Evolutionary conservation across 2,888 invertebrate species (phyloP), one percentile per base, ranked within the genome.

Genomic region (Drosophila yooni): DNA sequence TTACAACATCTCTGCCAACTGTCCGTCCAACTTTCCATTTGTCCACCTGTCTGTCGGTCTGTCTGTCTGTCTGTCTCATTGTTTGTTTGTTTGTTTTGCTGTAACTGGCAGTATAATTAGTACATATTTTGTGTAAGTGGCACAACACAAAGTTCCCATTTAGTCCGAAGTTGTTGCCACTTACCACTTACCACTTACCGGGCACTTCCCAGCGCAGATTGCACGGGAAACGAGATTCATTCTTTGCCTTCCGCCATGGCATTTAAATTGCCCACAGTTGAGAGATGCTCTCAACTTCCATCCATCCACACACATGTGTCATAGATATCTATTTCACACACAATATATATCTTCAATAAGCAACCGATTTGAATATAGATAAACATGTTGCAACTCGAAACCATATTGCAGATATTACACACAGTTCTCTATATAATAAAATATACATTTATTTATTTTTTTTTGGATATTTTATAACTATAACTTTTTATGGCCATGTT

Each of bases 101-200:
- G 87, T 78, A 81, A 81, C 84, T 81, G 86, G 83, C 83, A 83
- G 88, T 74, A 86, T 85, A 85, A 86, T 88, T 88, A 88, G 88
- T 88, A 88, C 85, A 85, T 85, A 85, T 85, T 88, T 81, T 84
- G 80, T 85, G 84, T 85, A 85, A 85, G 84, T 88, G 84, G 88
- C 88, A 83, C 83, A 82, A 68, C 76, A 76, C 81, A 78, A 76
- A 85, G 84, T 87, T 84, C 79, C 77, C 84, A 84, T 88, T 84
- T 88, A 81, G 88, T 60, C 70, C 76, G 58, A 74, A 82, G 75
- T 71, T 72, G 66, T 76, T 79, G 72, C 76, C 79, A 75, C 79
- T 74, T 74, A 53, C 73, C 58, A 69, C 74, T 76, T 69, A 36
- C 64, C 60, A 51, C 74, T 72, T 56, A 57, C 67, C 60, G 72